Conservation (phyloP, 2,797 vertebrate genomes). For the Lepidocolaptes lacrymiger region DNA sequence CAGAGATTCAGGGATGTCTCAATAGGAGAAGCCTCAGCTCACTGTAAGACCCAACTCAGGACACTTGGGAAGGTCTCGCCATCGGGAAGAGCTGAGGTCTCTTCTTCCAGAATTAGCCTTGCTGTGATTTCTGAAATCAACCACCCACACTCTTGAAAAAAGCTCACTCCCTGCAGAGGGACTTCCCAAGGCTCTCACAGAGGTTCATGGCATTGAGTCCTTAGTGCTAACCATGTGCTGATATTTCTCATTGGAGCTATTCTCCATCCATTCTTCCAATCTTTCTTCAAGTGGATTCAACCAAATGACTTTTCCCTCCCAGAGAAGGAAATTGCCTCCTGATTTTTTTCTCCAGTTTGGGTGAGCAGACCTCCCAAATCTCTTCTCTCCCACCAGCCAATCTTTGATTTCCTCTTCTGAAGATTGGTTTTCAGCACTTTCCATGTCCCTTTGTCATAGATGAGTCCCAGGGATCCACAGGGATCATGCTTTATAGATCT, state of each 20-base stretch:
- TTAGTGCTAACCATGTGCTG: fast-evolving
- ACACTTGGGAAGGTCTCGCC: background rate
- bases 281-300: background rate
- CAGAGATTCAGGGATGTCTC: background rate
- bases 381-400: background rate
- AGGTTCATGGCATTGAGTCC: background rate
- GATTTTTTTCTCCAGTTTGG: background rate
- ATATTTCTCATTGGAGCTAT: background rate
- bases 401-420: background rate
- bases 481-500: background rate
- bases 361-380: background rate
- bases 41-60: background rate
- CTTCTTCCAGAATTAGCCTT: background rate
- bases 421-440: background rate
- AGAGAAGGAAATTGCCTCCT: background rate
- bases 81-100: background rate
- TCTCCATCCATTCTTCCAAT: background rate
- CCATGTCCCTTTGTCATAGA: background rate
- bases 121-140: background rate
- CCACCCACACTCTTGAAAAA: background rate
- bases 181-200: background rate
- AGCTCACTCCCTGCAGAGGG: background rate
- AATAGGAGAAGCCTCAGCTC: background rate
- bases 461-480: background rate
- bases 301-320: background rate